Percentiles rank a stretch among this genome's conserved stretches.
phyloP scores from a whole-genome alignment of 2,888 invertebrate genomes.

The Heliconius charithonia region DNA sequence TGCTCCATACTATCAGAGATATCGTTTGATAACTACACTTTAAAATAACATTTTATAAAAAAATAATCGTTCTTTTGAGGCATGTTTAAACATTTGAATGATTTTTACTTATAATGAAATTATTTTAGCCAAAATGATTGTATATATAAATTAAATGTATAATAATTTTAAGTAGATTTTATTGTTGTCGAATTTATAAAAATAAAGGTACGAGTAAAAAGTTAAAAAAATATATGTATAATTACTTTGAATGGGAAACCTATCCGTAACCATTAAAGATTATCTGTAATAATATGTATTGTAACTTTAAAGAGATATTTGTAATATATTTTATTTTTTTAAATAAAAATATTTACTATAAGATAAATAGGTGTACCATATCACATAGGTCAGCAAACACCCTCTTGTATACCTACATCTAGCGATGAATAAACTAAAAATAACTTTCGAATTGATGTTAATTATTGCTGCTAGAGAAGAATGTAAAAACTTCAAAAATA shows the following conservation, averaged over 20 bases:
- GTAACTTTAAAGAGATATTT: neutral
- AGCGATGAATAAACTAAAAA: slow-evolving; percentile 48
- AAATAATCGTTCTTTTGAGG: neutral
- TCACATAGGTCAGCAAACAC: slow-evolving; percentile 60
- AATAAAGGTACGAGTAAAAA: too few relatives aligned
- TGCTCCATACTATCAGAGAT: neutral
- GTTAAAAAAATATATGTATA: neutral
- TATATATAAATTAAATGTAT: too few relatives aligned
- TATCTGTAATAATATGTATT: neutral
- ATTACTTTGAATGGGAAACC: neutral
- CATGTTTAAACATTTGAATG: neutral
- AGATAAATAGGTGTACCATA: slow-evolving; percentile 36
- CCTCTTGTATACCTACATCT: slow-evolving; percentile 46
- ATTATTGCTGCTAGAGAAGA: neutral
- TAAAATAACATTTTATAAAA: neutral
- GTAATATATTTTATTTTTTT: neutral
- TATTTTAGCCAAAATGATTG: neutral
- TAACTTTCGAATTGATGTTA: slow-evolving; percentile 33
- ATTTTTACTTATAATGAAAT: neutral
- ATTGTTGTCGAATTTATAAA: too few relatives aligned
- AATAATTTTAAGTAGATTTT: too few relatives aligned
- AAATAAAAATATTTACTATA: neutral
- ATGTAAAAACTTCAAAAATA: slow-evolving; percentile 3
- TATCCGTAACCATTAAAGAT: neutral
- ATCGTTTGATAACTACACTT: neutral